Base-by-base conservation (phyloP, 1,140 invertebrate species). In the Lordiphosa collinella region DNA sequence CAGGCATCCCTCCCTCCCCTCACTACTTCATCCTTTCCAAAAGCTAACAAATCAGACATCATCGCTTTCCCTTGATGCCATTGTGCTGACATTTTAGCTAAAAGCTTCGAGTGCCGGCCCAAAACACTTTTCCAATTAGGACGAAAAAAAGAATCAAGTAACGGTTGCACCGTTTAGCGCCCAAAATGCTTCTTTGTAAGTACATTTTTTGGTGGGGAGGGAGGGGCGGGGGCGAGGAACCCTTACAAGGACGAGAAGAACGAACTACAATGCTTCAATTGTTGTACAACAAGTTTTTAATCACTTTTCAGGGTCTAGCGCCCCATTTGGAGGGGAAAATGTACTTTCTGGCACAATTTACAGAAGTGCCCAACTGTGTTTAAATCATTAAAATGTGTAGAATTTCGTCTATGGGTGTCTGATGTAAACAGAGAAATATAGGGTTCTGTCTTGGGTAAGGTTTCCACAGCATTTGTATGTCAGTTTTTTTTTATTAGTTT, bases 121-220 rank as follows among this genome's bases (percentile, higher is more conserved):
- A 84, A 82, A 82, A 82, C 76, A 82, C 76, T 84, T 82, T 82
- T 82, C 78, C 76, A 82, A 82, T 82, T 82, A 84, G 67, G 69
- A 84, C 68, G 56, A 7, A 46, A 35, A 66, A 48, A 16, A 57
- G 10, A 50, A 49, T n/a, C 38, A 52, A 35, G 29, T 49, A 41
- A 66, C 51, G 56, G 38, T 60, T 66, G 54, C 53, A 52, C 32
- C 56, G 66, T 41, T 70, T 70, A 60, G 62, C 62, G 7, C 6
- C 66, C 62, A 66, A 58, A 64, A 53, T 61, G 32, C 53, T 12
- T 48, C 52, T 51, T 50, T 44, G 2, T 10, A 13, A 10, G 13
- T 47, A 31, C 13, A 4, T 31, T 47, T 47, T 35, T 29, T 47
- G 12, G 29, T 35, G 12, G 14, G n/a, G n/a, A n/a, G n/a, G n/a